Percentiles rank a stretch among this genome's conserved stretches.
Conservation (phyloP, 1,140 invertebrate genomes). For the Archegozetes longisetosus region DNA sequence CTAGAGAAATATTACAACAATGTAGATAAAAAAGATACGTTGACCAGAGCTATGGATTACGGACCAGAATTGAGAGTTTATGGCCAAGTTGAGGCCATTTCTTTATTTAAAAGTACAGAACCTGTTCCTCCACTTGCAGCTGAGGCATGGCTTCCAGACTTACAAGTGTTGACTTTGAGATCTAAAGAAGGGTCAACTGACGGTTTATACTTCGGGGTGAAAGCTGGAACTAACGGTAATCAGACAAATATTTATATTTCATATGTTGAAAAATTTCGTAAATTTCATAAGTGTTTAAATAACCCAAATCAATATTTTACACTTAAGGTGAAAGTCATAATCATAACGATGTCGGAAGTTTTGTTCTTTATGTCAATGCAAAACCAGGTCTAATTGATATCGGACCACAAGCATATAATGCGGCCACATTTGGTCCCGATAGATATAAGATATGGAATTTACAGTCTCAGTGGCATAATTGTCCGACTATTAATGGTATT, state of each 20-base stretch:
- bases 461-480: neutral
- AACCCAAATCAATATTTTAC: too few relatives aligned
- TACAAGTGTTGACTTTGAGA: neutral
- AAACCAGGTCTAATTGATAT: neutral
- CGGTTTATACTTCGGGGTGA: neutral
- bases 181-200: neutral
- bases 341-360: conserved; percentile 3
- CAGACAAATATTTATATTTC: too few relatives aligned
- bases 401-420: neutral
- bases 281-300: too few relatives aligned
- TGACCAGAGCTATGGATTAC: neutral
- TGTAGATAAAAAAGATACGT: neutral
- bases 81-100: neutral
- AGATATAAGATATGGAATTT: neutral
- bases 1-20: neutral
- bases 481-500: neutral
- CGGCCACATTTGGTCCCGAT: neutral
- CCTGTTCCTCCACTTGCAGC: neutral
- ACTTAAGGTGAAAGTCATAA: conserved; percentile 1
- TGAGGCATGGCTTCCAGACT: neutral
- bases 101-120: neutral
- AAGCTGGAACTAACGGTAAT: too few relatives aligned
- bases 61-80: neutral
- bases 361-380: neutral
- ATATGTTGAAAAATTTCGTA: too few relatives aligned